phyloP scores from a whole-genome alignment of 2,797 vertebrate genomes.

The Enteromius fasciolatus region DNA sequence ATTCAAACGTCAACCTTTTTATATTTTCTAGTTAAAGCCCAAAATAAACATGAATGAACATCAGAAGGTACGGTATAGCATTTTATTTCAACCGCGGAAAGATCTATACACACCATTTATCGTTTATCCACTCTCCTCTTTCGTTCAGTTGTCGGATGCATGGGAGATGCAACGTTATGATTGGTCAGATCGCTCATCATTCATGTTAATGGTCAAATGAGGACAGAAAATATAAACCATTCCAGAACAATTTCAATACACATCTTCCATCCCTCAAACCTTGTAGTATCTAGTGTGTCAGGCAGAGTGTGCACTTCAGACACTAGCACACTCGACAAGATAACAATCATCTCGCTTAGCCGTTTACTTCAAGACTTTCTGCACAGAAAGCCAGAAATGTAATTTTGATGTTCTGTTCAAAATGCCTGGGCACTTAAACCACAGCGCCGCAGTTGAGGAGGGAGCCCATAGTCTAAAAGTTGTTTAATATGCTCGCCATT shows the following conservation, averaged over 20 bases:
- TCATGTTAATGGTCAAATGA: not conserved
- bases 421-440: conserved; percentile 6
- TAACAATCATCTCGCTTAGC: conserved; percentile 19
- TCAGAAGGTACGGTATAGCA: not conserved
- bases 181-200: not conserved
- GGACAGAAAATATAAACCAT: not conserved
- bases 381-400: not conserved
- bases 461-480: conserved; percentile 3
- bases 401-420: conserved; percentile 13
- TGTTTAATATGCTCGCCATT: conserved; percentile 13
- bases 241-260: conserved; percentile 37
- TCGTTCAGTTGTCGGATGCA: not conserved
- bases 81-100: not conserved
- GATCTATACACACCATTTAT: not conserved
- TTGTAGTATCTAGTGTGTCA: conserved; percentile 8
- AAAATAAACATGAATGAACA: not conserved
- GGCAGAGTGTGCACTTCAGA: conserved; percentile 17
- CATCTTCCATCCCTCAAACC: conserved; percentile 14
- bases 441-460: not conserved
- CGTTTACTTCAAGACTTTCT: conserved; percentile 15
- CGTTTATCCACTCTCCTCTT: not conserved
- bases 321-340: conserved; percentile 15
- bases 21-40: not conserved
- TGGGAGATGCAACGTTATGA: not conserved
- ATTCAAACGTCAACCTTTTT: too few relatives aligned